Percentiles rank a stretch among this genome's conserved stretches.
These are phyloP conservation scores for Sebastes alutus DNA, from an alignment of 2,797 vertebrate species.

Conservation along the genomic window DNA sequence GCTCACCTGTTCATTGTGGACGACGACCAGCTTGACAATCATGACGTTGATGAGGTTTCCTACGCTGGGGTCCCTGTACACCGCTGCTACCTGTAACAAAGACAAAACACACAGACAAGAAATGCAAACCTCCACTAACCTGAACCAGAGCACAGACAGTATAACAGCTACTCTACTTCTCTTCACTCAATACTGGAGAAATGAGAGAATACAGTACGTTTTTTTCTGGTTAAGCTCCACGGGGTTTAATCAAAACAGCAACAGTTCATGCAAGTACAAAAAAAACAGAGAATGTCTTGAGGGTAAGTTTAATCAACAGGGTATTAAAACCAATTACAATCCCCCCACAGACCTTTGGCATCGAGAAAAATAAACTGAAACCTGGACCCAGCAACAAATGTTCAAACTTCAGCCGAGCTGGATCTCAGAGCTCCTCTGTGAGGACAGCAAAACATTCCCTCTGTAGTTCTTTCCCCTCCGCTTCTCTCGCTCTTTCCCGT, in stretches of 20 bases:
- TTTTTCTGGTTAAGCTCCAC: conserved; percentile 1
- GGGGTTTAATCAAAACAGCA: conserved; percentile 49
- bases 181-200: neutral
- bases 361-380: conserved; percentile 34
- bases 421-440: conserved; percentile 28
- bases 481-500: conserved; percentile 32
- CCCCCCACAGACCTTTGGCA: conserved; percentile 15
- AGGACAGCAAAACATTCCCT: conserved; percentile 53
- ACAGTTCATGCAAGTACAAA: conserved; percentile 35
- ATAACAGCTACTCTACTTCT: neutral
- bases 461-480: conserved; percentile 11
- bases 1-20: conserved; percentile 95
- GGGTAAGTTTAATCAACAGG: conserved; percentile 61
- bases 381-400: conserved; percentile 36
- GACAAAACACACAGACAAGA: conserved; percentile 73
- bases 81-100: conserved; percentile 92
- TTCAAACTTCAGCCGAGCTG: conserved; percentile 36
- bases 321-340: conserved; percentile 58
- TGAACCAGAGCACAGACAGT: conserved; percentile 11
- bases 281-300: conserved; percentile 27
- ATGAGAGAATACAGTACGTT: neutral
- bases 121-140: conserved; percentile 72
- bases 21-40: conserved; percentile 92
- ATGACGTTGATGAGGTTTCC: conserved; percentile 97
- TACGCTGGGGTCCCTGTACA: conserved; percentile 95